Conservation (phyloP, 1,140 invertebrate species). For the Harlomillsia oculata region DNA sequence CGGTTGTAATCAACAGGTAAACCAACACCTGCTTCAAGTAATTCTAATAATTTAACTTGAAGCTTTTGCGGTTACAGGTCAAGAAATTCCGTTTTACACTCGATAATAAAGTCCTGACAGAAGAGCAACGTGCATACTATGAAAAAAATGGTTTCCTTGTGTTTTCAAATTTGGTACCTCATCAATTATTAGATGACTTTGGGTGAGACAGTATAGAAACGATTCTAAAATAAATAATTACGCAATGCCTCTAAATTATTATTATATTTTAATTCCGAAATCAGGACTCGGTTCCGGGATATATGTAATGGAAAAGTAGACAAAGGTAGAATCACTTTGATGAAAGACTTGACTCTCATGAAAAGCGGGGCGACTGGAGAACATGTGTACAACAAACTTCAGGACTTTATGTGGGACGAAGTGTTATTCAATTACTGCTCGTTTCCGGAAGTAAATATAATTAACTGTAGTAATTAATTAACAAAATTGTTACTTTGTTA, state of each 20-base stretch:
- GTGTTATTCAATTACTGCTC: constrained; percentile 22
- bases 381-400: constrained; percentile 64
- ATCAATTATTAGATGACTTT: constrained; percentile 52
- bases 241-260: no score
- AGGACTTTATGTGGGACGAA: constrained; percentile 52
- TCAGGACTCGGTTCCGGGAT: constrained; percentile 54
- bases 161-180: constrained; percentile 53
- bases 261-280: not conserved
- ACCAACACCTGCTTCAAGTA: no score
- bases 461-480: no score
- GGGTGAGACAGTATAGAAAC: constrained; percentile 38
- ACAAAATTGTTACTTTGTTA: no score
- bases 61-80: no score
- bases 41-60: no score
- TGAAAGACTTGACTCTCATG: constrained; percentile 61
- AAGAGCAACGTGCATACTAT: constrained; percentile 58
- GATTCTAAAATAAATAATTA: no score
- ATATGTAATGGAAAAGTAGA: constrained; percentile 50
- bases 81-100: constrained; percentile 41
- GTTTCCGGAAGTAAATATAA: constrained; percentile 13
- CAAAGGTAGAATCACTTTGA: constrained; percentile 52
- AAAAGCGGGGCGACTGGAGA: constrained; percentile 50
- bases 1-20: no score
- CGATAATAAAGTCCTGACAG: constrained; percentile 39
- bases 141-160: constrained; percentile 68